Conservation (phyloP, 64 coral and sea anemone genomes). For the Astreopora myriophthalma region DNA sequence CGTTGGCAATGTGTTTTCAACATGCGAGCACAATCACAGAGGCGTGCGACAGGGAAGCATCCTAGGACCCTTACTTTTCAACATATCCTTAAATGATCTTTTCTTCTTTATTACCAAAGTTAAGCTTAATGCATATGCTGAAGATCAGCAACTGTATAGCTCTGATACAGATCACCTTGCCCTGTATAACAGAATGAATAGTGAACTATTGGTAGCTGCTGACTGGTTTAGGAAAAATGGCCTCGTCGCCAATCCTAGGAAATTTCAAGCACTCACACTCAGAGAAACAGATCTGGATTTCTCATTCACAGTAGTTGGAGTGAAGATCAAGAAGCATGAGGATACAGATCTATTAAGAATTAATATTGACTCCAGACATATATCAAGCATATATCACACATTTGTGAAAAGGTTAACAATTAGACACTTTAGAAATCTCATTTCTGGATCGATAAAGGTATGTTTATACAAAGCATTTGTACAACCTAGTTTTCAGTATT, state of each 20-base stretch:
- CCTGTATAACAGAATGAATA: background rate
- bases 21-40: too few species aligned
- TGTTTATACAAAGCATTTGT: too few species aligned
- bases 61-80: background rate
- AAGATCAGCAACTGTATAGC: conserved; percentile 51
- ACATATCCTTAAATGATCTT: conserved; percentile 8
- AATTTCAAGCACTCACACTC: background rate
- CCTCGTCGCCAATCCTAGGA: conserved; percentile 29
- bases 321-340: background rate
- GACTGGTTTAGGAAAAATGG: conserved; percentile 28
- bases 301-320: background rate
- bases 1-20: too few species aligned
- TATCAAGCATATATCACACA: too few species aligned
- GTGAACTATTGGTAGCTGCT: background rate
- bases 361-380: conserved; percentile 4
- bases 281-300: background rate
- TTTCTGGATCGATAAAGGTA: too few species aligned
- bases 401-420: too few species aligned
- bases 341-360: background rate
- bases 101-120: conserved; percentile 12
- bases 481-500: too few species aligned
- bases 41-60: background rate
- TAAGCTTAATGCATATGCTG: conserved; percentile 41
- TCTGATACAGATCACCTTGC: conserved; percentile 9
- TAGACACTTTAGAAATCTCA: too few species aligned